phyloP scores from a whole-genome alignment of 2,113 vertebrate species.

The Dunckerocampus dactyliophorus region DNA sequence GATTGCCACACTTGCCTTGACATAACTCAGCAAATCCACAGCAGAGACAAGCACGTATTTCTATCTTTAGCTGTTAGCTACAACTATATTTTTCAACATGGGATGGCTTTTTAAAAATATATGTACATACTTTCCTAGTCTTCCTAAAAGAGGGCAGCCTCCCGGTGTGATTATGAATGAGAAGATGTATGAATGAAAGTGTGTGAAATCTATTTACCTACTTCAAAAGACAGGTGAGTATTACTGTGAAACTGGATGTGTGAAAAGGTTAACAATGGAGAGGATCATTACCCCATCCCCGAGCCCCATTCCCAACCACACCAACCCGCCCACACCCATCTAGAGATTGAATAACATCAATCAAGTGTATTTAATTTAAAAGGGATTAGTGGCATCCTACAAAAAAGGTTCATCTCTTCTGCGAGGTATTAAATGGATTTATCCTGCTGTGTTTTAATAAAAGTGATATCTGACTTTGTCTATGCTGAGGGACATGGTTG shows the following conservation, averaged over 20 bases:
- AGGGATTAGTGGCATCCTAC: constrained; percentile 53
- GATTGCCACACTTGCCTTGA: constrained; percentile 34
- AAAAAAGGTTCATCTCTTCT: constrained; percentile 52
- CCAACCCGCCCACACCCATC: constrained; percentile 22
- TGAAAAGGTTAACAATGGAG: constrained; percentile 38
- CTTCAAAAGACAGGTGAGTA: constrained; percentile 46
- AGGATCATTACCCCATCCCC: constrained; percentile 33
- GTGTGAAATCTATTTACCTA: constrained; percentile 42
- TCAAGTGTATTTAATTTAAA: constrained; percentile 55
- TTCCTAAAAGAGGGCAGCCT: too few relatives aligned
- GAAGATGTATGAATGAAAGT: constrained; percentile 44
- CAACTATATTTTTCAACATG: neutral
- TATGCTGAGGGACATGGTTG: constrained; percentile 17
- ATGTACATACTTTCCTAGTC: too few relatives aligned
- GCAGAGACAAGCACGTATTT: constrained; percentile 21
- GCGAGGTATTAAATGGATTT: constrained; percentile 53
- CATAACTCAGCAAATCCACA: constrained; percentile 34
- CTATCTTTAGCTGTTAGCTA: neutral
- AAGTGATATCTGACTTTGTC: constrained; percentile 41
- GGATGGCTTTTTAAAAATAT: too few relatives aligned
- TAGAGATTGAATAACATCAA: constrained; percentile 54
- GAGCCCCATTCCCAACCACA: neutral
- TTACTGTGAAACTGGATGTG: constrained; percentile 27
- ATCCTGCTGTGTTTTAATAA: constrained; percentile 52
- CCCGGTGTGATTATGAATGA: constrained; percentile 37